phyloP scores from a whole-genome alignment of 1,140 invertebrate genomes.

The Gryon sp. region DNA sequence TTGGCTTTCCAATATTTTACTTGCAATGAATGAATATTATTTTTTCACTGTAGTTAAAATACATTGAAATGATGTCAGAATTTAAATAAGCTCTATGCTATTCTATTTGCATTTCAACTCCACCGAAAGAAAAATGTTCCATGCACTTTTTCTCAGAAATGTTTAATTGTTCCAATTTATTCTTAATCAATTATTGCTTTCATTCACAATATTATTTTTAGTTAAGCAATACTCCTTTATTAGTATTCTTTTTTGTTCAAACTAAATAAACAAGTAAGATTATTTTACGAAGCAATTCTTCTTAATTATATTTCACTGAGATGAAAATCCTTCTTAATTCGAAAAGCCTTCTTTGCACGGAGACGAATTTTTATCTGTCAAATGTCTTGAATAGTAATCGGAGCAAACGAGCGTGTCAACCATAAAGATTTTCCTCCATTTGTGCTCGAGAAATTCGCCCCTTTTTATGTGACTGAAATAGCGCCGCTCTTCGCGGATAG shows the following conservation, averaged over 20 bases:
- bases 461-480: slow-evolving; percentile 23
- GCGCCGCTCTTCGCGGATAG: slow-evolving; percentile 7
- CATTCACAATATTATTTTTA: too few species aligned
- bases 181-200: too few species aligned
- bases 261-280: not conserved
- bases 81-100: too few species aligned
- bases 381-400: slow-evolving; percentile 39
- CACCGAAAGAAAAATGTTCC: too few species aligned
- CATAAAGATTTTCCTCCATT: slow-evolving; percentile 13
- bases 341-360: not conserved
- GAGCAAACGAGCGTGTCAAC: slow-evolving; percentile 29
- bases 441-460: slow-evolving; percentile 13
- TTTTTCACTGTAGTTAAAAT: not conserved
- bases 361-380: slow-evolving; percentile 1
- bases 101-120: too few species aligned
- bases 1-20: slow-evolving; percentile 8
- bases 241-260: too few species aligned
- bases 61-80: too few species aligned
- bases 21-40: too few species aligned
- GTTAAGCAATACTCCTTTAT: too few species aligned
- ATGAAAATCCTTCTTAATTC: slow-evolving; percentile 29
- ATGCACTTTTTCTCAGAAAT: not conserved
- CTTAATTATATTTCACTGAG: slow-evolving; percentile 15
- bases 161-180: too few species aligned
- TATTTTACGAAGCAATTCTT: slow-evolving; percentile 7